Base-by-base conservation (phyloP, 2,888 invertebrate species). In the Cheilosia vulpina region DNA sequence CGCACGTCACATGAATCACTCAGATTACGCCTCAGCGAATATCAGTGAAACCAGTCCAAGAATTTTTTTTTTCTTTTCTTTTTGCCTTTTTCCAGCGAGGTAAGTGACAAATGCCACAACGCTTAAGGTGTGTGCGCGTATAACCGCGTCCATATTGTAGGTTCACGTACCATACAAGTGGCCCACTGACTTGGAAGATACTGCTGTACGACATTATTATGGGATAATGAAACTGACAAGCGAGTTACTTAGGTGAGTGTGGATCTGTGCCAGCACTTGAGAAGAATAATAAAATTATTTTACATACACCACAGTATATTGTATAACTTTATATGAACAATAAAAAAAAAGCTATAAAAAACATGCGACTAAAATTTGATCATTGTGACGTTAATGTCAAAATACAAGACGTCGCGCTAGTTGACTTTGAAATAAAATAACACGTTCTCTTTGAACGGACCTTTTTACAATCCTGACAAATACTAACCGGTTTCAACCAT, bases 171-270 rank as follows among this genome's bases (percentile, higher is more conserved):
- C 55, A 63, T 52, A 7, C 55, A 63, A 57, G 15, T 81, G 80
- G 57, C 75, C 80, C 80, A 81, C 80, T 81, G 69, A 81, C 80
- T 81, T 63, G 68, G 19, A 69, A 81, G 24, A 63, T 34, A 68
- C 55, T 41, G 4, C 47, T 50, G 9, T 38, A 38, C 60, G 41
- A 57, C 38, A 38, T 38, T 66, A 75, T 63, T 63, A 78, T 78
- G 47, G 63, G 55, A 81, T 55, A 73, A 50, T 55, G 43, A 41
- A 68, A 75, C 31, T 68, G 55, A 80, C 68, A 73, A 50, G 31
- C 13, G 38, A 60, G 60, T 53, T 53, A 68, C 53, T 53, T 45
- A 43, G 41, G 31, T 57, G 38, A 68, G 68, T 63, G 68, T 75
- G 80, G 75, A 75, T 68, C 69, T 69, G 55, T 81, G 75, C 57